phyloP scores from a whole-genome alignment of 64 coral and sea anemone species.

The Montipora foliosa region DNA sequence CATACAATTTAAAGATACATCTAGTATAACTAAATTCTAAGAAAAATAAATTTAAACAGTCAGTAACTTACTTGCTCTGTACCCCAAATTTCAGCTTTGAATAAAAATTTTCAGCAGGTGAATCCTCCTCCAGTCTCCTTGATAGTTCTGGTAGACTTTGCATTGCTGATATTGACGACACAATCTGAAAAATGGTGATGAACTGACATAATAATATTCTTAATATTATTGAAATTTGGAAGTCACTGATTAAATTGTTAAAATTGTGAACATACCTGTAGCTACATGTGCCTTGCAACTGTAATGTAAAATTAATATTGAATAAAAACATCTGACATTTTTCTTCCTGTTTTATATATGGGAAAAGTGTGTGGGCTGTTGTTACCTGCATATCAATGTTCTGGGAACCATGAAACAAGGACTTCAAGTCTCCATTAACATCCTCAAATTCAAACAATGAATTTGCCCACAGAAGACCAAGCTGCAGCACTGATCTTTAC shows the following conservation, averaged over 20 bases:
- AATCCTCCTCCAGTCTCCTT: background rate
- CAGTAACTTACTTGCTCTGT: background rate
- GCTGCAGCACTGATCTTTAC: background rate
- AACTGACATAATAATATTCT: too few species aligned
- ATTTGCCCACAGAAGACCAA: background rate
- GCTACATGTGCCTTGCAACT: too few species aligned
- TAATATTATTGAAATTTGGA: too few species aligned
- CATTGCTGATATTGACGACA: background rate
- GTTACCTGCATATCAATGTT: slow-evolving; percentile 6
- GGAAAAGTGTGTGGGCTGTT: background rate
- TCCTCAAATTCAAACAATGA: background rate
- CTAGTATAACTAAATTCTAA: too few species aligned
- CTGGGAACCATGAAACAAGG: background rate
- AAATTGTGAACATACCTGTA: too few species aligned
- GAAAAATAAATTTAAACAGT: background rate
- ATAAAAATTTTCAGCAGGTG: background rate
- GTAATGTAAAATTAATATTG: too few species aligned
- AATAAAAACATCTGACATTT: too few species aligned
- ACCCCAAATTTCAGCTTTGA: slow-evolving; percentile 5
- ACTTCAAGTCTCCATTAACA: background rate
- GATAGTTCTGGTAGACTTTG: slow-evolving; percentile 9
- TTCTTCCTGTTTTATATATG: too few species aligned
- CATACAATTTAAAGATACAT: background rate
- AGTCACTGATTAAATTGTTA: too few species aligned
- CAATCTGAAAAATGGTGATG: background rate